Evolutionary conservation across 2,797 vertebrate species (phyloP), one percentile per base, ranked within the genome.

Genomic region (Cuculus canorus): DNA sequence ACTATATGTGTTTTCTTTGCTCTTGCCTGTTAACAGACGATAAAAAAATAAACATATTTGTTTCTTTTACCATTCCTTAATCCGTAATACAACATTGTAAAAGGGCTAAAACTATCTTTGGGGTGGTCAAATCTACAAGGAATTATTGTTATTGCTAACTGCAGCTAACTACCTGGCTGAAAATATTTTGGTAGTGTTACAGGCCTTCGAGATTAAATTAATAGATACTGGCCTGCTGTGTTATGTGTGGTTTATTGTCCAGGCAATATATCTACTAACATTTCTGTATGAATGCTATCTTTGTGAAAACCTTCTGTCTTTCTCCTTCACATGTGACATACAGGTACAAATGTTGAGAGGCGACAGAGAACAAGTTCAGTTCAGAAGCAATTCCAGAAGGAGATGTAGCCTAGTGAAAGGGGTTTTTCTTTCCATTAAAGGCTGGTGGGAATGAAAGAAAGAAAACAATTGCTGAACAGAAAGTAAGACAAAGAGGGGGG

Each of bases 71-170:
- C 53, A 41, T 89, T 97, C 82, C 69, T 82, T 96, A 96, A 68
- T 96, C 92, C 88, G 94, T 83, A 83, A 64, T 97, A 93, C 94
- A 96, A 93, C 91, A 95, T 96, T 97, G 96, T 96, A 88, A 93
- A 91, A 96, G 82, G 93, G 60, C 91, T 86, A 95, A 95, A 94
- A 22, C 89, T 97, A 64, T 96, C 95, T 98, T 97, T 96, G 66
- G 89, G 80, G 89, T 96, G 96, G 96, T 96, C 96, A 98, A 77
- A 97, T 97, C 96, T 97, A 93, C 93, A 97, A 97, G 96, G 93
- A 97, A 93, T 96, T 96, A 65, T 92, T 93, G 10, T 72, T 93
- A 13, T 72, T 56, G 9, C 13, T 86, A 39, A 39, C 22, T 96
- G 92, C 39, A 17, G 84, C 23, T 81, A 50, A 64, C n/a, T 96